These are phyloP conservation scores for Smittia aterrima DNA, from an alignment of 2,888 invertebrate species.

Conservation along the genomic window DNA sequence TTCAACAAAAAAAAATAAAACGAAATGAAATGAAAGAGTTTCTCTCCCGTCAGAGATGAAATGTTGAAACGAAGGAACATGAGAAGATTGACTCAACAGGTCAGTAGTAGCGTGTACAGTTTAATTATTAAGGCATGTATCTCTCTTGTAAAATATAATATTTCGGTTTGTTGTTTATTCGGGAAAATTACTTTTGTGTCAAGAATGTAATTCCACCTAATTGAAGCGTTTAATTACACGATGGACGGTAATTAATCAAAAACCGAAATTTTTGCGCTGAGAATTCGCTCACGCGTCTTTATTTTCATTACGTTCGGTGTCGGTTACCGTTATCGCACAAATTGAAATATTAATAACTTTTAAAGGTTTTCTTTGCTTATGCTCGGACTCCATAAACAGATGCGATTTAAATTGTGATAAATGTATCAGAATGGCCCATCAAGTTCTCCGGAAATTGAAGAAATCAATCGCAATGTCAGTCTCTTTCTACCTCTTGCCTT, in stretches of 20 bases:
- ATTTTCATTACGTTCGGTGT: conserved; percentile 29
- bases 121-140: not conserved
- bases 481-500: not conserved
- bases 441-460: conserved; percentile 28
- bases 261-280: not conserved
- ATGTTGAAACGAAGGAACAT: not conserved
- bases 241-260: conserved; percentile 38
- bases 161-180: not conserved
- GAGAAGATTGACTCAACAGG: conserved; percentile 27
- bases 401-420: conserved; percentile 21
- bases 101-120: conserved; percentile 32
- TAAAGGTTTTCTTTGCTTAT: not conserved
- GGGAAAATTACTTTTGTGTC: conserved; percentile 27
- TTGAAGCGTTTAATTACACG: conserved; percentile 36
- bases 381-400: not conserved
- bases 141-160: not conserved
- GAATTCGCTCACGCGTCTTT: conserved; percentile 3
- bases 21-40: not conserved
- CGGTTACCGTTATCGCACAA: conserved; percentile 30
- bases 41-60: not conserved
- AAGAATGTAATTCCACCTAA: conserved; percentile 33
- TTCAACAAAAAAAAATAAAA: not conserved
- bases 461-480: conserved; percentile 19
- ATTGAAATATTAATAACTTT: conserved; percentile 40
- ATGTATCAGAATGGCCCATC: not conserved